Percentiles rank a stretch among this genome's conserved stretches.
Conservation (phyloP, 2,888 invertebrate species). For the Clanis bilineata region DNA sequence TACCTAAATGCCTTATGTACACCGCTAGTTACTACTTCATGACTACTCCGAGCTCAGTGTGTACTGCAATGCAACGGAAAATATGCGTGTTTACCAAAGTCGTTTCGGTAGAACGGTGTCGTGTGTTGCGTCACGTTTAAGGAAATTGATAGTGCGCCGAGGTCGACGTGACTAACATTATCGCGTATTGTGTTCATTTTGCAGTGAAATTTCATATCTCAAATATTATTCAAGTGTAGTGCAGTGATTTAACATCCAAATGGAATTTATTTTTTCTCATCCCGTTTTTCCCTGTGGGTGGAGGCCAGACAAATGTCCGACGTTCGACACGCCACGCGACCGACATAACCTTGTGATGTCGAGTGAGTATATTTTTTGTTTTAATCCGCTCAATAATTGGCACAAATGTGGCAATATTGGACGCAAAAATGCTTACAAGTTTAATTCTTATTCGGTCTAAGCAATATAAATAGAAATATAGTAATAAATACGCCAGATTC, state of each 20-base stretch:
- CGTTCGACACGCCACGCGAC: slow-evolving; percentile 71
- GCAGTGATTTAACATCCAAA: slow-evolving; percentile 56
- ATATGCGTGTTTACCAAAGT: slow-evolving; percentile 83
- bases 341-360: slow-evolving; percentile 77
- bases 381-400: slow-evolving; percentile 33
- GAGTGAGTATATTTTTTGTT: slow-evolving; percentile 75
- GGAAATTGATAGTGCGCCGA: slow-evolving; percentile 81
- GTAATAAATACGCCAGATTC: slow-evolving; percentile 46
- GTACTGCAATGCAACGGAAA: slow-evolving; percentile 83
- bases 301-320: slow-evolving; percentile 77
- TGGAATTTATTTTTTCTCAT: slow-evolving; percentile 66
- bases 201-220: slow-evolving; percentile 49
- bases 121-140: slow-evolving; percentile 81
- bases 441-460: slow-evolving; percentile 26
- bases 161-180: slow-evolving; percentile 79
- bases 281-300: slow-evolving; percentile 71
- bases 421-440: slow-evolving; percentile 22
- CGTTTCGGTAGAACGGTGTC: slow-evolving; percentile 82
- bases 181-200: slow-evolving; percentile 68
- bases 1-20: slow-evolving; percentile 83
- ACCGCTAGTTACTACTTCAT: slow-evolving; percentile 82
- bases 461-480: slow-evolving; percentile 31
- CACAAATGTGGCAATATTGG: slow-evolving; percentile 26
- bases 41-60: slow-evolving; percentile 83
- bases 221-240: slow-evolving; percentile 50